Percentiles rank a stretch among this genome's conserved stretches.
Conservation (phyloP, 53 echinoderm and acorn worm genomes). For the Antedon mediterranea region DNA sequence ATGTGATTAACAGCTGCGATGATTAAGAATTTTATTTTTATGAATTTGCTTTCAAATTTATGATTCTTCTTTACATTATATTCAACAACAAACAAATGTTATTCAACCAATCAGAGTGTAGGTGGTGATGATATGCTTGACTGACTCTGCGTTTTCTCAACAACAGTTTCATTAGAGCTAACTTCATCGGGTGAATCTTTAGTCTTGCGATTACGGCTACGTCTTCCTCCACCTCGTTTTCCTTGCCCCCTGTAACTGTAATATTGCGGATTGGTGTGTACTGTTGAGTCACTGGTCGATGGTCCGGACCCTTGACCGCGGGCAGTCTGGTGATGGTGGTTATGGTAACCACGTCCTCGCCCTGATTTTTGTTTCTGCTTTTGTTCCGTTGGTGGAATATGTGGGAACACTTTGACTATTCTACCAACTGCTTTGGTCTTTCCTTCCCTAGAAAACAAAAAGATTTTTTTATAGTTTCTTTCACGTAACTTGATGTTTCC, state of each 20-base stretch:
- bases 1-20: too few relatives aligned
- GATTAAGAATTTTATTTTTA: too few relatives aligned
- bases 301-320: not conserved
- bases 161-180: not conserved
- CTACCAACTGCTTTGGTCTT: conserved; percentile 97
- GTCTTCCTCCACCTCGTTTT: not conserved
- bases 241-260: not conserved
- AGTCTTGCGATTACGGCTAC: not conserved
- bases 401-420: conserved; percentile 78
- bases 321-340: not conserved
- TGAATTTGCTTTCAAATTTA: too few relatives aligned
- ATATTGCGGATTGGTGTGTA: not conserved
- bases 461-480: too few relatives aligned
- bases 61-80: too few relatives aligned
- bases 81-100: too few relatives aligned
- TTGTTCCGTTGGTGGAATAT: conserved; percentile 48
- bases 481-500: too few relatives aligned
- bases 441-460: conserved; percentile 52
- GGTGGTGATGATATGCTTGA: not conserved
- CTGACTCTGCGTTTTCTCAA: not conserved
- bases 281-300: not conserved
- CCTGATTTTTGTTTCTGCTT: conserved; percentile 66
- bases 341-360: conserved; percentile 56
- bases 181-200: not conserved
- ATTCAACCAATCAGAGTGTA: too few relatives aligned